These are phyloP conservation scores for Drosophila lutescens DNA, from an alignment of 2,888 invertebrate genomes.

Conservation along the genomic window DNA sequence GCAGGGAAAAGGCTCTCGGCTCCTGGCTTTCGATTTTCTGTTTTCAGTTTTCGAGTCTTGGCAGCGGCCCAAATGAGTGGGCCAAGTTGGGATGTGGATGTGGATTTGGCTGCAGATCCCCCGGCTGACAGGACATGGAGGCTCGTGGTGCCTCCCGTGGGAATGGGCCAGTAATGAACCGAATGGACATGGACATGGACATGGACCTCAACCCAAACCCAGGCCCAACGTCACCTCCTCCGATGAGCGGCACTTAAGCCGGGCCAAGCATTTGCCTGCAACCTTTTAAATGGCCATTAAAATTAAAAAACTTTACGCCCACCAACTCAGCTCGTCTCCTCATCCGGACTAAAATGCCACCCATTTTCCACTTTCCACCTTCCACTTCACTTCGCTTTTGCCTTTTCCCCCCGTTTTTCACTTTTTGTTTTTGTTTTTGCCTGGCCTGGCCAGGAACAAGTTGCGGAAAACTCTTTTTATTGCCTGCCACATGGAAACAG, in stretches of 20 bases:
- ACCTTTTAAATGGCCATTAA: slow-evolving; percentile 61
- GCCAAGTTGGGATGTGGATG: background rate
- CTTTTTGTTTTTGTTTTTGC: background rate
- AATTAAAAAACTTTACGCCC: slow-evolving; percentile 67
- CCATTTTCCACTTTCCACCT: background rate
- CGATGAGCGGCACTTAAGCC: slow-evolving; percentile 24
- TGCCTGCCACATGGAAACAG: slow-evolving; percentile 53
- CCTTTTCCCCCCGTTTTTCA: background rate
- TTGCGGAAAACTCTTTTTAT: slow-evolving; percentile 52
- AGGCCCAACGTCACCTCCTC: background rate
- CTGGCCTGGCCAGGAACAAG: slow-evolving; percentile 22
- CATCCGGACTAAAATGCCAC: slow-evolving; percentile 27
- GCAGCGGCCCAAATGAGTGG: slow-evolving; percentile 7
- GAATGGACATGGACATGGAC: background rate
- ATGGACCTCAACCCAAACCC: background rate
- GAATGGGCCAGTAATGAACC: slow-evolving; percentile 20
- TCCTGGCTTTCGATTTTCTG: background rate
- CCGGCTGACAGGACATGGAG: background rate
- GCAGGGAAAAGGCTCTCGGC: slow-evolving; percentile 1
- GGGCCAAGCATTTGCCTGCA: slow-evolving; percentile 43
- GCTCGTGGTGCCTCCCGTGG: background rate
- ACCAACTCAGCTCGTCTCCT: slow-evolving; percentile 26
- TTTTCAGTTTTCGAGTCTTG: slow-evolving; percentile 1
- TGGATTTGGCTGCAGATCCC: background rate
- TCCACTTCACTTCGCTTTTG: background rate